Conservation (phyloP, 1,140 invertebrate species). For the Acromyrmex echinatior region DNA sequence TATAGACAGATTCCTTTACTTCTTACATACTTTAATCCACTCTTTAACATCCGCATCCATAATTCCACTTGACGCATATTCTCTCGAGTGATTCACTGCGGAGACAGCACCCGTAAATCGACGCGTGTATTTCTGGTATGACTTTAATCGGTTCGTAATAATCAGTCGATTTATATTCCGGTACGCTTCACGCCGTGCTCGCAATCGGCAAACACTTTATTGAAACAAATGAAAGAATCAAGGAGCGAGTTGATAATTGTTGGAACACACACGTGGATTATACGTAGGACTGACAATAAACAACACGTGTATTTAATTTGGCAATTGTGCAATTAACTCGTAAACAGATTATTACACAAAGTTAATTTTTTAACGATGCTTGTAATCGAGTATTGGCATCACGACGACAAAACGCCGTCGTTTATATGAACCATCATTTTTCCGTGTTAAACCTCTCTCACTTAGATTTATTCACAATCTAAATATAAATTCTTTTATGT, state of each 20-base stretch:
- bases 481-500: slow-evolving; percentile 42
- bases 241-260: slow-evolving; percentile 14
- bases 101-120: slow-evolving; percentile 8
- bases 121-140: slow-evolving; percentile 20
- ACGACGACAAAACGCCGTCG: neutral
- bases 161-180: slow-evolving; percentile 60
- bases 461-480: slow-evolving; percentile 35
- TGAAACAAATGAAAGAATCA: slow-evolving; percentile 31
- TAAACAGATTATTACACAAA: slow-evolving; percentile 18
- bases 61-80: slow-evolving; percentile 47
- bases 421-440: slow-evolving; percentile 43
- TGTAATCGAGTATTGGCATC: neutral
- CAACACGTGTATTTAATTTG: slow-evolving; percentile 36
- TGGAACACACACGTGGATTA: slow-evolving; percentile 1
- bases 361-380: neutral
- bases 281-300: slow-evolving; percentile 22
- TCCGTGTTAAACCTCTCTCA: neutral
- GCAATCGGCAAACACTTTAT: slow-evolving; percentile 27
- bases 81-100: slow-evolving; percentile 53
- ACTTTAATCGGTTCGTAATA: slow-evolving; percentile 51
- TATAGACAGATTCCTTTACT: neutral
- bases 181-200: slow-evolving; percentile 6
- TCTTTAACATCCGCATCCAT: neutral
- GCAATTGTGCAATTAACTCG: slow-evolving; percentile 1
- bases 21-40: neutral